phyloP scores from a whole-genome alignment of 2,797 vertebrate species.

The Acipenser ruthenus region DNA sequence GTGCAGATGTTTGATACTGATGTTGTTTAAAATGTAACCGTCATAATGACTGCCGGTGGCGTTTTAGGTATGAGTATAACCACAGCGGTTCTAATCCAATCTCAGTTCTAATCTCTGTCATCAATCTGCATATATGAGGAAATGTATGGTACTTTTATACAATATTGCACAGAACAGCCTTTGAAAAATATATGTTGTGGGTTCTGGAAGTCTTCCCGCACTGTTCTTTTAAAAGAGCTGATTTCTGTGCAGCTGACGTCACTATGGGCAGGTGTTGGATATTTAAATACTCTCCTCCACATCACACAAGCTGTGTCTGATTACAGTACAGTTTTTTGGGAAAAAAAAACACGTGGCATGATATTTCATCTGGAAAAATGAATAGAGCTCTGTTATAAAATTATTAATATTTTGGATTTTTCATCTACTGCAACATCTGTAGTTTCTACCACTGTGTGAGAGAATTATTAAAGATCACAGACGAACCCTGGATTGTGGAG shows the following conservation, averaged over 20 bases:
- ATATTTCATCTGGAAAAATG: neutral
- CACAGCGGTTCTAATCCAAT: too few species aligned
- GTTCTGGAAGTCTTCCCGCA: neutral
- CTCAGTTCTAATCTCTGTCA: too few species aligned
- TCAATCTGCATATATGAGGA: too few species aligned
- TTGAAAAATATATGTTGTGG: neutral
- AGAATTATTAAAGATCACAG: neutral
- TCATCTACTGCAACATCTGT: neutral
- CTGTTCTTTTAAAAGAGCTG: neutral
- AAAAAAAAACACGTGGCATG: neutral
- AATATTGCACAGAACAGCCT: neutral
- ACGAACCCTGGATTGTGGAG: too few species aligned
- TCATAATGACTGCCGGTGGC: too few species aligned
- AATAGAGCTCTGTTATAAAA: neutral
- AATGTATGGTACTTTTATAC: neutral
- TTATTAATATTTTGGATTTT: neutral
- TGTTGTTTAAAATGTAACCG: too few species aligned
- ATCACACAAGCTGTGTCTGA: neutral
- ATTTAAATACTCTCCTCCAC: slow-evolving; percentile 3
- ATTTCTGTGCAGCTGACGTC: slow-evolving; percentile 2
- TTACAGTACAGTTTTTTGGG: neutral
- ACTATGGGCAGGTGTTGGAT: neutral
- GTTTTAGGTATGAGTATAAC: too few species aligned
- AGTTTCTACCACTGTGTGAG: neutral
- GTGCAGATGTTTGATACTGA: too few species aligned